Base-by-base conservation (phyloP, 2,888 invertebrate genomes). In the Isoperla grammatica region DNA sequence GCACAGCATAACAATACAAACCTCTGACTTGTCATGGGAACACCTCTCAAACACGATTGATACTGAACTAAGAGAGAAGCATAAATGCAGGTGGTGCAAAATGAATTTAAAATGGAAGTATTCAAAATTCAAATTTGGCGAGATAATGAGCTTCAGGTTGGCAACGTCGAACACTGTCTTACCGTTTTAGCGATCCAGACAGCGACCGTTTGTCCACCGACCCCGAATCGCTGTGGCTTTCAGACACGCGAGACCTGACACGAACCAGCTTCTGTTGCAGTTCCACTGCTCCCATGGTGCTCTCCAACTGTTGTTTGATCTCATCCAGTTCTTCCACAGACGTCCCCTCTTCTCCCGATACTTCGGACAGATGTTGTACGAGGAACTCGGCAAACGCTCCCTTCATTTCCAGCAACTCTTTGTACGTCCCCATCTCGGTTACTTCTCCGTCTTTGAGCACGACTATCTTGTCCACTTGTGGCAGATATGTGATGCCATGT, bases 401-500 rank as follows among this genome's bases (percentile, higher is more conserved):
- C 71, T 88, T 90, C 74, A 88, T 90, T 65, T 85, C 86, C 61
- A 98, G 73, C 68, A 99, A 78, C 71, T 96, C 87, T 67, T 88
- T 85, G 75, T 97, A 98, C 3, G 90, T 88, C 53, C 98, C 98
- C 49, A 79, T 80, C 75, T 98, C 98, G 0, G 90, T 89, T 15
- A 98, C 83, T 69, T 83, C 81, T 0, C 98, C 98, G 69, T 90
- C 82, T 69, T 87, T 88, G 69, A 99, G 74, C 2, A 98, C 97
- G 64, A 95, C 75, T 66, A 99, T 94, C 69, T 88, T 81, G 76
- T 98, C 93, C 1, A 91, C 90, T 70, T 91, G 85, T 0, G 95
- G 90, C 67, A 98, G 79, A 76, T 91, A 96, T 9, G 94, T 91
- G 57, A 98, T 88, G 65, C 93, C 90, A 74, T 99, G 97, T 0